Base-by-base conservation (phyloP, 1,140 invertebrate species). In the Cotesia chilonis region DNA sequence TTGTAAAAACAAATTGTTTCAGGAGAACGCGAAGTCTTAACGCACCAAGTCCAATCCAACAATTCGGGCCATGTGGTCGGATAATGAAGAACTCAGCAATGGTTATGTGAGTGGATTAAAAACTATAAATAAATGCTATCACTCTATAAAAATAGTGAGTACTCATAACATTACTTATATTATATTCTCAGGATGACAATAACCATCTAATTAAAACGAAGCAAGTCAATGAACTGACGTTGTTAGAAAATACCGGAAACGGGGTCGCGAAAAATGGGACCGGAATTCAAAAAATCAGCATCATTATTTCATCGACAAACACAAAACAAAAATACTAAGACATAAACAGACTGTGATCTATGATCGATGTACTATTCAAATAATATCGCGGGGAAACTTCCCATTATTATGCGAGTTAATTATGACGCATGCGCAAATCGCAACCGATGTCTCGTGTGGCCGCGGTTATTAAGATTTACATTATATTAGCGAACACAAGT, bases 61-160 rank as follows among this genome's bases (percentile, higher is more conserved):
- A 97, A 80, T 97, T 98, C 87, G 96, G 96, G 90, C 96, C 95
- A 91, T 97, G 95, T 88, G 96, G 95, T 71, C 92, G 95, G 74
- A 97, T 97, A 81, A 96, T 97, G 95, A 97, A 96, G 88, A 97
- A 96, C 87, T 95, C 95, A 2, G 94, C 94, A 14, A 96, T 96
- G 94, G 94, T 97, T 82, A 97, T 97, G 95, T 96, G 90, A 94
- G 94, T 95, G 85, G 63, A 71, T 57, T 3, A 68, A 7, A 36
- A 69, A 17, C 9, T 36, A 14, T 55, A 20, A 9, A 55, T 55
- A n/a, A 55, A 55, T 55, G n/a, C 10, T 55, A n/a, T 12, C n/a
- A n/a, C n/a, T 55, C 28, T 28, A 28, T 28, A 28, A 28, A 28
- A 28, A 28, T 28, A 28, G 28, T 28, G 28, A 28, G 28, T 28